Percentiles rank a stretch among this genome's conserved stretches.
Conservation (phyloP, 30 jellyfish, hydroid and myxozoan genomes). For the Cassiopea andromeda region DNA sequence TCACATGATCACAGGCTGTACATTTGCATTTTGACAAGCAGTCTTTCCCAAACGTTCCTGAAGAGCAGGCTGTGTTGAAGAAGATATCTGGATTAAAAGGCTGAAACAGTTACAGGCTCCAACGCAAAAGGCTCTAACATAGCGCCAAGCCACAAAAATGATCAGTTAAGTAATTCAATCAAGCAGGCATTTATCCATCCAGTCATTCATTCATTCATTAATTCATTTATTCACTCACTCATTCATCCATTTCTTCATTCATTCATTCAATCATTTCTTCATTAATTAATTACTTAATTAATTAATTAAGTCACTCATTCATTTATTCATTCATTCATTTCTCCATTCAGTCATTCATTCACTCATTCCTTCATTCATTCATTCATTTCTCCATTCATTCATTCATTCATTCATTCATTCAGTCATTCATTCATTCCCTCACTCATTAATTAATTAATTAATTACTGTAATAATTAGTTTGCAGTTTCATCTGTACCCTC, state of each 20-base stretch:
- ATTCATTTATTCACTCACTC: background rate
- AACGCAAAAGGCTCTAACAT: background rate
- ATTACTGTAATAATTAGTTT: background rate
- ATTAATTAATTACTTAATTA: background rate
- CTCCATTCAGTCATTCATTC: background rate
- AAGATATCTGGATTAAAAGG: background rate
- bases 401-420: background rate
- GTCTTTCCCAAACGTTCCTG: slow-evolving; percentile 55
- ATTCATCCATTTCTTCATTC: background rate
- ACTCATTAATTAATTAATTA: background rate
- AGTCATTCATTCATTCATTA: background rate
- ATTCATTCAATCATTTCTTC: background rate
- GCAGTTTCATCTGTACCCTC: background rate
- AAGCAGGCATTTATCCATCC: background rate
- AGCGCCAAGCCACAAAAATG: background rate
- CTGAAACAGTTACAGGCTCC: background rate
- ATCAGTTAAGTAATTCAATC: background rate
- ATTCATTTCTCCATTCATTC: background rate
- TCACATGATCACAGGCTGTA: slow-evolving; percentile 34
- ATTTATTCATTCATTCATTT: background rate
- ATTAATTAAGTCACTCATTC: background rate
- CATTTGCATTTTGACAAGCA: slow-evolving; percentile 58
- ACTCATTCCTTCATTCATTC: background rate
- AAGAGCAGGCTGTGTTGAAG: slow-evolving; percentile 42
- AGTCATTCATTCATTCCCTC: background rate